phyloP scores from a whole-genome alignment of 2,797 vertebrate genomes.

The Cynodonichthys magdalenae region DNA sequence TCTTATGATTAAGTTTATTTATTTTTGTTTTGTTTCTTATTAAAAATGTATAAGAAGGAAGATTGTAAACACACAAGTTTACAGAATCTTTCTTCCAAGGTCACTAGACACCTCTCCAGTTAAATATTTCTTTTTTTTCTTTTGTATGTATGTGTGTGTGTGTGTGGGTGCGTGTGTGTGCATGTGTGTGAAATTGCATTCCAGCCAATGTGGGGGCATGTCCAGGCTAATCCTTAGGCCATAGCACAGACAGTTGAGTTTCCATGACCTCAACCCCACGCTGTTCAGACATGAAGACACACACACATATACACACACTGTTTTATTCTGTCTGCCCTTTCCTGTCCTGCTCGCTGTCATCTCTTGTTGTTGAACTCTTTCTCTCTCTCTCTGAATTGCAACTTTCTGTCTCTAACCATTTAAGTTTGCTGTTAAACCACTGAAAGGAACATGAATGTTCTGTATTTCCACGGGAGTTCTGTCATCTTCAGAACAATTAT shows the following conservation, averaged over 20 bases:
- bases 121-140: too few relatives aligned
- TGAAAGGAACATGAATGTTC: conserved; percentile 47
- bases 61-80: not conserved
- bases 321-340: conserved; percentile 11
- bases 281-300: conserved; percentile 50
- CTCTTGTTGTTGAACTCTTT: conserved; percentile 12
- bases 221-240: conserved; percentile 64
- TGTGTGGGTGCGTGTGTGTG: conserved; percentile 15
- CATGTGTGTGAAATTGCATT: conserved; percentile 61
- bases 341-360: conserved; percentile 33
- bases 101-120: conserved; percentile 10
- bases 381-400: conserved; percentile 26
- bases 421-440: conserved; percentile 61
- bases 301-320: conserved; percentile 12
- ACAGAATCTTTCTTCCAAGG: conserved; percentile 40
- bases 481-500: conserved; percentile 67
- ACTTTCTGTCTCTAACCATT: conserved; percentile 59
- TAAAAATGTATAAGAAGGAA: too few relatives aligned
- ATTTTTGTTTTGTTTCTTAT: too few relatives aligned
- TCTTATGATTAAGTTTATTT: too few relatives aligned
- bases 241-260: conserved; percentile 66
- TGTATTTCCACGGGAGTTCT: conserved; percentile 63
- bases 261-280: conserved; percentile 74
- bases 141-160: conserved; percentile 30
- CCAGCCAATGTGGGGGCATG: conserved; percentile 64